phyloP scores from a whole-genome alignment of 2,113 vertebrate species.

The Lagopus leucura region DNA sequence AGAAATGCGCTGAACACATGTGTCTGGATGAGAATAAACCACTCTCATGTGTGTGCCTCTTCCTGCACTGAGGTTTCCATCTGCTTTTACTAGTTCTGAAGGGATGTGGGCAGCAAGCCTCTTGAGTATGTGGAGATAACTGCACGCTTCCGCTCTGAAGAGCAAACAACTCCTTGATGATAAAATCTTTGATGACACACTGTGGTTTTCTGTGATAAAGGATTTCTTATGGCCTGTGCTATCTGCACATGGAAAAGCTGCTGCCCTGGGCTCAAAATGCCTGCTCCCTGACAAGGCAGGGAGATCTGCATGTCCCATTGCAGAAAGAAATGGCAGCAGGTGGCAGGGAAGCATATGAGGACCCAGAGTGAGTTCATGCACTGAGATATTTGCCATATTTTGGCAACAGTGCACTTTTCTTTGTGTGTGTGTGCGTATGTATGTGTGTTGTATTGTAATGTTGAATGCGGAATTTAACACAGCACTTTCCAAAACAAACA shows the following conservation, averaged over 20 bases:
- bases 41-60: neutral
- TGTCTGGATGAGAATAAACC: slow-evolving; percentile 3
- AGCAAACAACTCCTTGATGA: neutral
- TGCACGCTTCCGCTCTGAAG: neutral
- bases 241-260: neutral
- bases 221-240: neutral
- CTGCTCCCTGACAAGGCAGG: neutral
- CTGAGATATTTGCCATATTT: neutral
- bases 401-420: neutral
- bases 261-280: neutral
- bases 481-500: slow-evolving; percentile 45
- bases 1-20: neutral
- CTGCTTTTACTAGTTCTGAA: neutral
- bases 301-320: neutral
- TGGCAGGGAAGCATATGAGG: neutral
- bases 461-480: neutral
- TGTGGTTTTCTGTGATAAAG: neutral
- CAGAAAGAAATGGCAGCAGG: neutral
- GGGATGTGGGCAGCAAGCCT: neutral
- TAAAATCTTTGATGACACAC: neutral
- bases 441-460: neutral
- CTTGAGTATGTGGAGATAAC: neutral
- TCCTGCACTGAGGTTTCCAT: neutral
- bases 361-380: neutral
- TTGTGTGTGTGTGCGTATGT: too few species aligned